These are phyloP conservation scores for Balaenoptera acutorostrata DNA, from an alignment of 2,113 vertebrate species.

Conservation along the genomic window DNA sequence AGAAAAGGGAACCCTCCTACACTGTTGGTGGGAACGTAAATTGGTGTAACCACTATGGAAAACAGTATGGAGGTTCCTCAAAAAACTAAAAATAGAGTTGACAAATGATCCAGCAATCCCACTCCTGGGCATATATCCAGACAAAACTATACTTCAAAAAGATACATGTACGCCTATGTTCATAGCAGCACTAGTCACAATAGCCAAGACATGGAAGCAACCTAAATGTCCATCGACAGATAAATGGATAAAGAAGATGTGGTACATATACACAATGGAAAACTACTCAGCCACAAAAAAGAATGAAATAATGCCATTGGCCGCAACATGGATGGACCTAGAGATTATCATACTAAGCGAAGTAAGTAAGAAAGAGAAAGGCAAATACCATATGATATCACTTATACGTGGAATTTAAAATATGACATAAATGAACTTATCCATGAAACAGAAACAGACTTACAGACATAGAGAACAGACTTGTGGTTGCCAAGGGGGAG, in stretches of 20 bases:
- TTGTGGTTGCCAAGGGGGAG: background rate
- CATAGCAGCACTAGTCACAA: background rate
- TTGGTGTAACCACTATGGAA: background rate
- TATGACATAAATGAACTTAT: background rate
- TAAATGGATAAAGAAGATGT: background rate
- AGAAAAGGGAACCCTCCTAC: background rate
- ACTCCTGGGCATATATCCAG: background rate
- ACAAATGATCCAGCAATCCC: background rate
- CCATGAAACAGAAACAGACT: background rate
- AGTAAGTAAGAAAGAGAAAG: background rate
- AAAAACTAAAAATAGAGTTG: background rate
- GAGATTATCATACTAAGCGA: background rate
- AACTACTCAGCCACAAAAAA: background rate
- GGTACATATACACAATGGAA: background rate
- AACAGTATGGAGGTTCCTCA: background rate
- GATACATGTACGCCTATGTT: background rate
- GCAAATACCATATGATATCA: background rate
- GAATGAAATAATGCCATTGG: background rate
- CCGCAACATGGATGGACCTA: background rate
- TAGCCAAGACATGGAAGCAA: background rate
- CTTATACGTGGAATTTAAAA: background rate
- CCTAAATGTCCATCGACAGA: background rate
- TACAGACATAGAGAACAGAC: background rate
- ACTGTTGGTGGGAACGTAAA: background rate
- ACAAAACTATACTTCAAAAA: background rate